Evolutionary conservation across 2,888 invertebrate species (phyloP).

Genomic region (Philhelius pedissequus): DNA sequence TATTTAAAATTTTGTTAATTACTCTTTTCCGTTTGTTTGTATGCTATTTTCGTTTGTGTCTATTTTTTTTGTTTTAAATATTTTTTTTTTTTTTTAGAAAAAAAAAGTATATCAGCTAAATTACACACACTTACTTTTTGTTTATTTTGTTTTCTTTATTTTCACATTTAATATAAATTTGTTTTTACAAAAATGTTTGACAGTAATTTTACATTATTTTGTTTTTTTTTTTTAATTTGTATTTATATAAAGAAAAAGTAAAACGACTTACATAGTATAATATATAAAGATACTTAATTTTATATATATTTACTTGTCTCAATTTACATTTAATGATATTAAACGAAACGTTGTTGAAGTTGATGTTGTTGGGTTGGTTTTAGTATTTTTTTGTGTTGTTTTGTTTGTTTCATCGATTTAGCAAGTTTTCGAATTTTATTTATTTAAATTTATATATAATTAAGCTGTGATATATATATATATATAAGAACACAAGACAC

Average conservation of each 20-base stretch:
- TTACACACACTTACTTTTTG: constrained; percentile 74
- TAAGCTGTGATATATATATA: constrained; percentile 32
- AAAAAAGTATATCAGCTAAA: constrained; percentile 72
- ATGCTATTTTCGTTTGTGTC: constrained; percentile 47
- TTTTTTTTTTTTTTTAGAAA: constrained; percentile 70
- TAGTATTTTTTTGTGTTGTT: constrained; percentile 37
- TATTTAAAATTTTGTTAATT: not conserved
- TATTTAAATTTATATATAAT: constrained; percentile 41
- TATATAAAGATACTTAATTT: constrained; percentile 53
- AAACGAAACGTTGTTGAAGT: constrained; percentile 58
- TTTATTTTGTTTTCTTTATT: constrained; percentile 61
- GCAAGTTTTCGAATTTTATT: constrained; percentile 64
- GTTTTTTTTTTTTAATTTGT: not conserved
- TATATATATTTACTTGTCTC: constrained; percentile 67
- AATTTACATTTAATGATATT: constrained; percentile 68
- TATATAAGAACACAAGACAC: constrained; percentile 45
- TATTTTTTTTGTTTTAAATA: constrained; percentile 70
- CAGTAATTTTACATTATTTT: constrained; percentile 58
- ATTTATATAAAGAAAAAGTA: constrained; percentile 45
- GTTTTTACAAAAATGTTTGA: constrained; percentile 64
- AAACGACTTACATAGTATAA: constrained; percentile 62
- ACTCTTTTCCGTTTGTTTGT: constrained; percentile 18
- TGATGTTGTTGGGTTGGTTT: constrained; percentile 17
- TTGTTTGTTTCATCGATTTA: constrained; percentile 44
- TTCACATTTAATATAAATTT: constrained; percentile 70